Conservation (phyloP, 2,797 vertebrate species). For the Ctenopoma kingsleyae region DNA sequence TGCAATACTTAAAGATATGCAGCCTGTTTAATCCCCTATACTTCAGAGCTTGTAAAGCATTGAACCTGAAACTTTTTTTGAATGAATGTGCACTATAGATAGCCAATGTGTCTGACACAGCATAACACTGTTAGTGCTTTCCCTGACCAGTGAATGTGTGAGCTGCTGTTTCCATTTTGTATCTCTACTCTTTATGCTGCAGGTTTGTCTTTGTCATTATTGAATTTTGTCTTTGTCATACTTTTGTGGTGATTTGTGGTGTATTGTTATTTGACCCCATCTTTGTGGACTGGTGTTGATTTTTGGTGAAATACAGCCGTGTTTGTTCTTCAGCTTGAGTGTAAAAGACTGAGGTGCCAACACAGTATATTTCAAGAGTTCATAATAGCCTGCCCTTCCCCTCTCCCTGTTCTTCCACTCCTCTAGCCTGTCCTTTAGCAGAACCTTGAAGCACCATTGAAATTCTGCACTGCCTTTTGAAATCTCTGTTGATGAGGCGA, state of each 20-base stretch:
- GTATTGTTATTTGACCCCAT: conserved; percentile 32
- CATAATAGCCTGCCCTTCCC: conserved; percentile 72
- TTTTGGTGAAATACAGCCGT: conserved; percentile 62
- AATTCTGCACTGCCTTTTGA: conserved; percentile 85
- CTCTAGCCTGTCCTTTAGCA: conserved; percentile 79
- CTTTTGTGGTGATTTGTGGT: conserved; percentile 7
- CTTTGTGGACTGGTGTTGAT: conserved; percentile 21
- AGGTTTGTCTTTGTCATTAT: conserved; percentile 19
- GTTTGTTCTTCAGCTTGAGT: conserved; percentile 59
- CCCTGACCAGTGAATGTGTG: conserved; percentile 46
- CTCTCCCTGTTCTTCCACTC: conserved; percentile 34
- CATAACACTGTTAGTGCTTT: conserved; percentile 66
- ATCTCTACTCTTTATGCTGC: conserved; percentile 31
- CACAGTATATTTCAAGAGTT: conserved; percentile 65
- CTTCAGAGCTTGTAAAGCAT: conserved; percentile 69
- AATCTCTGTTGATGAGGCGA: conserved; percentile 87
- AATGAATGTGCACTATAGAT: conserved; percentile 77
- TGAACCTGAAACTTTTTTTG: conserved; percentile 75
- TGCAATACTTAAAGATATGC: conserved; percentile 55
- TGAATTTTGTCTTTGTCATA: no score
- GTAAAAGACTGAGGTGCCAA: conserved; percentile 80
- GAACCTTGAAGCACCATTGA: conserved; percentile 85
- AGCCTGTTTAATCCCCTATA: conserved; percentile 69
- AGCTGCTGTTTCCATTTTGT: conserved; percentile 32
- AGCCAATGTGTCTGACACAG: conserved; percentile 75